Percentiles rank a stretch among this genome's conserved stretches.
phyloP scores from a whole-genome alignment of 30 jellyfish, hydroid and myxozoan species.

The Cassiopea andromeda region DNA sequence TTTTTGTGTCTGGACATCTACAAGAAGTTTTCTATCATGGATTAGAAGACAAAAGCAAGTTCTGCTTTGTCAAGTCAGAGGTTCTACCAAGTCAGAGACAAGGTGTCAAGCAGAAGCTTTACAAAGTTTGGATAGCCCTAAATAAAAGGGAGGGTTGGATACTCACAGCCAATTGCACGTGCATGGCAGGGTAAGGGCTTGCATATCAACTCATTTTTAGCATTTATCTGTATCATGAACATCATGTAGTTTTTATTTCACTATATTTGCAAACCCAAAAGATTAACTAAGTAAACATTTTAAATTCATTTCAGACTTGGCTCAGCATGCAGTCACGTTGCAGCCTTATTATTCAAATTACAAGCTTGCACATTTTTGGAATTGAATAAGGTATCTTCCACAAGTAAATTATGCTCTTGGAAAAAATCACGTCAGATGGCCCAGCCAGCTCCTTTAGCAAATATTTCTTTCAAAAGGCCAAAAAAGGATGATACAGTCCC shows the following conservation, averaged over 20 bases:
- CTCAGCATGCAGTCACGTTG: constrained; percentile 72
- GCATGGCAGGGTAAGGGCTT: constrained; percentile 26
- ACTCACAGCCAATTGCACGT: constrained; percentile 34
- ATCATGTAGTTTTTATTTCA: background rate
- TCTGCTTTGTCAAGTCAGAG: constrained; percentile 2
- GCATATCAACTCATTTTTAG: background rate
- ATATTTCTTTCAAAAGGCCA: constrained; percentile 16
- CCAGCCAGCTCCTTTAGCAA: constrained; percentile 35
- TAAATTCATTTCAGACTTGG: constrained; percentile 43
- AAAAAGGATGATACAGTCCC: constrained; percentile 30
- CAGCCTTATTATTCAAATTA: constrained; percentile 51
- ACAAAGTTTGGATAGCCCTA: constrained; percentile 26
- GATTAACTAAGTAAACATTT: background rate
- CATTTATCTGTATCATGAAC: background rate
- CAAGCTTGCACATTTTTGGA: constrained; percentile 43
- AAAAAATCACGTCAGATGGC: constrained; percentile 23
- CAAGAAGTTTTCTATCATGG: constrained; percentile 52
- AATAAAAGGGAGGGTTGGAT: constrained; percentile 32
- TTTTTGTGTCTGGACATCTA: constrained; percentile 58
- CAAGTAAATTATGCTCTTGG: constrained; percentile 47
- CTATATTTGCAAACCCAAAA: background rate
- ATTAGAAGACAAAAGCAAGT: constrained; percentile 62
- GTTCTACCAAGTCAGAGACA: constrained; percentile 51
- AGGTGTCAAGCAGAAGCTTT: constrained; percentile 20
- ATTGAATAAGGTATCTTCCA: constrained; percentile 25